Conservation (phyloP, 2,888 invertebrate species). For the Helobdella robusta region DNA sequence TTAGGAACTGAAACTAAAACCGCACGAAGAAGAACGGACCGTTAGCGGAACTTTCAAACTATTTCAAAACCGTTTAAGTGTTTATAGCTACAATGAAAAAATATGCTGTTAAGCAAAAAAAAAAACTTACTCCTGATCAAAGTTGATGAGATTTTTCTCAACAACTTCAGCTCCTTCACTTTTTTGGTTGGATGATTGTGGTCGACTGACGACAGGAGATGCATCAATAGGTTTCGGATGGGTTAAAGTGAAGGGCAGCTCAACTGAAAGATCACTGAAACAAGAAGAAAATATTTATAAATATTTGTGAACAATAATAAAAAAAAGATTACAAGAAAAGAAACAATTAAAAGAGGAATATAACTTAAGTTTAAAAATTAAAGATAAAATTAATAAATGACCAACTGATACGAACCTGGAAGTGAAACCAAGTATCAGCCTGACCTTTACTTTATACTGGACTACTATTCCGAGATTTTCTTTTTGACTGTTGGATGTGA, state of each 20-base stretch:
- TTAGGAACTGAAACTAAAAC: too few species aligned
- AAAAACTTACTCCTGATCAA: conserved; percentile 13
- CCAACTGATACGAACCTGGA: conserved; percentile 59
- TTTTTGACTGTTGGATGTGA: conserved; percentile 57
- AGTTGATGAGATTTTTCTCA: conserved; percentile 14
- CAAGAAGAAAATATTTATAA: not conserved
- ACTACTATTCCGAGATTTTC: conserved; percentile 98
- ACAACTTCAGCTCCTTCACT: not conserved
- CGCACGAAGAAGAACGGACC: too few species aligned
- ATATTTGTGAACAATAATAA: not conserved
- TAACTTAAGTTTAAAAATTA: not conserved
- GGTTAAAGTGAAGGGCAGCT: conserved; percentile 95
- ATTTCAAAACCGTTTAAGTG: too few species aligned
- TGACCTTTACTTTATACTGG: conserved; percentile 97
- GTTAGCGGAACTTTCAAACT: too few species aligned
- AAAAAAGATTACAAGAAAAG: not conserved
- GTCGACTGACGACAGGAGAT: conserved; percentile 42
- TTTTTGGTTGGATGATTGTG: too few species aligned
- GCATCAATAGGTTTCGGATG: conserved; percentile 79
- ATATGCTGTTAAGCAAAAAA: not conserved
- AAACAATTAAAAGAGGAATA: not conserved
- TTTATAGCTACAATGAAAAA: too few species aligned
- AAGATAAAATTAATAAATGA: not conserved
- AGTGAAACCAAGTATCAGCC: conserved; percentile 84
- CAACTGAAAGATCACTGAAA: conserved; percentile 79